phyloP scores from a whole-genome alignment of 1,140 invertebrate genomes.

The Melipona quadrifasciata region DNA sequence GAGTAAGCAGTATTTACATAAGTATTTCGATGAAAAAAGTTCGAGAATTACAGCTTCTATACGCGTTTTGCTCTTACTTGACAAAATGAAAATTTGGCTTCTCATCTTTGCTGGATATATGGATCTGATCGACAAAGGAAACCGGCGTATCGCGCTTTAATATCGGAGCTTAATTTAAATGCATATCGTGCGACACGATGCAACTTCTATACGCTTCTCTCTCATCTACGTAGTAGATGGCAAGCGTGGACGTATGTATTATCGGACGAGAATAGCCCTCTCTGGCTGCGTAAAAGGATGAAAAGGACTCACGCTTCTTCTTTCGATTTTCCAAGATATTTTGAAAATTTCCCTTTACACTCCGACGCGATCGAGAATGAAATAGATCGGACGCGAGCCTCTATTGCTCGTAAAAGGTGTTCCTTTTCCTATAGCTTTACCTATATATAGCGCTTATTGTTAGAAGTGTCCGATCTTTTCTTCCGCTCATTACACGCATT shows the following conservation, averaged over 20 bases:
- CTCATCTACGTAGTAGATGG: neutral
- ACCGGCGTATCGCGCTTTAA: neutral
- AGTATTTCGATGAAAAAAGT: neutral
- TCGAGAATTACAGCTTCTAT: neutral
- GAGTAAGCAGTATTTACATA: too few species aligned
- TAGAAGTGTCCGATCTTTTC: neutral
- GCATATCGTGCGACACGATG: neutral
- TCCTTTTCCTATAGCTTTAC: neutral
- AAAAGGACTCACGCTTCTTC: neutral
- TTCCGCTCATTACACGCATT: neutral
- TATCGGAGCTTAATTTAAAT: conserved; percentile 2
- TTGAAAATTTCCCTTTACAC: neutral
- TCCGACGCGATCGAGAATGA: neutral
- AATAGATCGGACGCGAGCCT: neutral
- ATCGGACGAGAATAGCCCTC: neutral
- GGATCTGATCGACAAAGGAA: neutral
- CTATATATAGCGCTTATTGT: neutral
- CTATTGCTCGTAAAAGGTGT: neutral
- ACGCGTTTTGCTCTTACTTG: too few species aligned
- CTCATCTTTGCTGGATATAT: neutral
- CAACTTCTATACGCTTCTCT: neutral
- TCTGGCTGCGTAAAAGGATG: neutral
- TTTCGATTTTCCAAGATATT: neutral
- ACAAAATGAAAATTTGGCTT: neutral
- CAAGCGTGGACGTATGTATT: neutral